Conservation (phyloP, 2,113 vertebrate species). For the Motacilla tschutschensis region DNA sequence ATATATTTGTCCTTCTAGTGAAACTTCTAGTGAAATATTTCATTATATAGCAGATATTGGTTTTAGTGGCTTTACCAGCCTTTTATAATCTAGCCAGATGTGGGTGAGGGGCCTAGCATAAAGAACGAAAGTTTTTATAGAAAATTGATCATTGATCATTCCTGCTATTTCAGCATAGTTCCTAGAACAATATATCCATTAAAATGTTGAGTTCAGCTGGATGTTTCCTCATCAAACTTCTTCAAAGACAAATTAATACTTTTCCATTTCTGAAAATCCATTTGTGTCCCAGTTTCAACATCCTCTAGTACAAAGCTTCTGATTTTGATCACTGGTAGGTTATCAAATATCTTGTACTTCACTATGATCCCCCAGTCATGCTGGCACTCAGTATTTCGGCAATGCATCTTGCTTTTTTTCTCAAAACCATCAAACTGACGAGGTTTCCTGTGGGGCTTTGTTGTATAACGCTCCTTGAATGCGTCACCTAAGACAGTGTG, state of each 20-base stretch:
- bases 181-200: not conserved
- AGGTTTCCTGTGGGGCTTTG: slow-evolving; percentile 14
- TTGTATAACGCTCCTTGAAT: slow-evolving; percentile 58
- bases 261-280: slow-evolving; percentile 67
- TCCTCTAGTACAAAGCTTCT: slow-evolving; percentile 75
- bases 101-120: not conserved
- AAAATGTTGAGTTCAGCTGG: not conserved
- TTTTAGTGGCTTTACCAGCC: not conserved
- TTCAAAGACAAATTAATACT: slow-evolving; percentile 61
- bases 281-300: slow-evolving; percentile 28
- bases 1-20: not conserved
- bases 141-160: not conserved
- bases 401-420: slow-evolving; percentile 73
- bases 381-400: slow-evolving; percentile 48
- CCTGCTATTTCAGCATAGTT: not conserved
- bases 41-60: not conserved
- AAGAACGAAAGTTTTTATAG: not conserved
- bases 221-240: slow-evolving; percentile 66
- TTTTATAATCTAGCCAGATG: not conserved
- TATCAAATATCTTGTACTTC: slow-evolving; percentile 66
- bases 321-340: slow-evolving; percentile 79
- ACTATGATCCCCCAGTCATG: slow-evolving; percentile 76
- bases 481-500: slow-evolving; percentile 58
- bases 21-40: not conserved
- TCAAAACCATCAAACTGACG: slow-evolving; percentile 6